These are phyloP conservation scores for Gymnodraco acuticeps DNA, from an alignment of 2,797 vertebrate genomes.

Conservation along the genomic window DNA sequence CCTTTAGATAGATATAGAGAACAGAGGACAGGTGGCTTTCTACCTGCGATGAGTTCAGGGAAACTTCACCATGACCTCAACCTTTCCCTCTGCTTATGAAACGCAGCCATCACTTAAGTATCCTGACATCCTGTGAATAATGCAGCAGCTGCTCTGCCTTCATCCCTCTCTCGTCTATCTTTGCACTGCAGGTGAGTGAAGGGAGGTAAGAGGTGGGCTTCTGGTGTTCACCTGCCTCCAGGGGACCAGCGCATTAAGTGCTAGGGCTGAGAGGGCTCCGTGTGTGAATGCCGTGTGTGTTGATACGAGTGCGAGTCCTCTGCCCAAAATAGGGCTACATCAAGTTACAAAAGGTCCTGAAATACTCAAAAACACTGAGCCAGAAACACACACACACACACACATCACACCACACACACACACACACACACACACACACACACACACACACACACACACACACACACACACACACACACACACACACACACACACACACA, in stretches of 20 bases:
- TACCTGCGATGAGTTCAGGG: slow-evolving; percentile 49
- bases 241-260: slow-evolving; percentile 65
- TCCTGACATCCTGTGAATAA: slow-evolving; percentile 81
- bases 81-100: slow-evolving; percentile 61
- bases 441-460: too few relatives aligned
- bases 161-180: slow-evolving; percentile 64
- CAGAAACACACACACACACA: slow-evolving; percentile 14
- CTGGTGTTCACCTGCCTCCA: slow-evolving; percentile 66
- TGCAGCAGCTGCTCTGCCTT: slow-evolving; percentile 71
- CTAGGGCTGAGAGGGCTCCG: slow-evolving; percentile 41
- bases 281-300: slow-evolving; percentile 11
- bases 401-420: too few relatives aligned
- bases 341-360: slow-evolving; percentile 68
- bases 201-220: slow-evolving; percentile 61
- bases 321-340: slow-evolving; percentile 66
- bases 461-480: too few relatives aligned
- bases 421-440: too few relatives aligned
- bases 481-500: too few relatives aligned
- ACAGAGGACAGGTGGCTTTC: slow-evolving; percentile 4
- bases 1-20: background rate
- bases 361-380: slow-evolving; percentile 61
- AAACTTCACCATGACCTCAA: slow-evolving; percentile 68
- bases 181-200: slow-evolving; percentile 67
- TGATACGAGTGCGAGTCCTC: slow-evolving; percentile 13
- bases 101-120: slow-evolving; percentile 65